A percentile compares a stretch with the other conserved stretches of the same genome.
phyloP scores from a whole-genome alignment of 2,797 vertebrate genomes.

The Harpagifer antarcticus region DNA sequence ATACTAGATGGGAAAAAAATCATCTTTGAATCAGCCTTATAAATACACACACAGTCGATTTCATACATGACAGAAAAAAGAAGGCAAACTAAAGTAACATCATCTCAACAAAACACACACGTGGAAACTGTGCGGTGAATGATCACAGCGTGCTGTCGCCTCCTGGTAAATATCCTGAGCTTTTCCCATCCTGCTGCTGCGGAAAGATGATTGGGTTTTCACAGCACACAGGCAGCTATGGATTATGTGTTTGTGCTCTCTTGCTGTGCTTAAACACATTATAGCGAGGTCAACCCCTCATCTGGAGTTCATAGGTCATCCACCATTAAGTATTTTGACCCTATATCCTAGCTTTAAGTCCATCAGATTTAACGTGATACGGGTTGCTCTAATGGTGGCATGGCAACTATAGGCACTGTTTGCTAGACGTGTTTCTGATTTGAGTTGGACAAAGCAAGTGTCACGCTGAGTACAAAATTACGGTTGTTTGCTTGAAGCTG shows the following conservation, averaged over 20 bases:
- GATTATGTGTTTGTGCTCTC: slow-evolving; percentile 58
- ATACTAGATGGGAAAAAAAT: neutral
- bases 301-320: slow-evolving; percentile 29
- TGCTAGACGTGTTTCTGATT: neutral
- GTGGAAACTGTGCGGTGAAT: neutral
- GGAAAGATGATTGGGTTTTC: slow-evolving; percentile 49
- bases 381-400: neutral
- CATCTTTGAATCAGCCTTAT: neutral
- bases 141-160: slow-evolving; percentile 12
- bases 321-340: neutral
- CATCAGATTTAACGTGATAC: neutral
- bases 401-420: neutral
- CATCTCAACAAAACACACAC: slow-evolving; percentile 19
- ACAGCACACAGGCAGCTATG: slow-evolving; percentile 48
- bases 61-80: neutral
- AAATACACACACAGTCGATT: neutral
- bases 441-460: neutral
- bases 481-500: neutral
- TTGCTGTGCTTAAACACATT: slow-evolving; percentile 23
- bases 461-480: accelerated
- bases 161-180: slow-evolving; percentile 30
- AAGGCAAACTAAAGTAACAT: slow-evolving; percentile 7
- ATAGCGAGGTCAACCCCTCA: slow-evolving; percentile 47
- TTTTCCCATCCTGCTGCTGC: slow-evolving; percentile 32
- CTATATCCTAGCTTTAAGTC: neutral